Base-by-base conservation (phyloP, 2,888 invertebrate species). In the Drosophila quinaria region DNA sequence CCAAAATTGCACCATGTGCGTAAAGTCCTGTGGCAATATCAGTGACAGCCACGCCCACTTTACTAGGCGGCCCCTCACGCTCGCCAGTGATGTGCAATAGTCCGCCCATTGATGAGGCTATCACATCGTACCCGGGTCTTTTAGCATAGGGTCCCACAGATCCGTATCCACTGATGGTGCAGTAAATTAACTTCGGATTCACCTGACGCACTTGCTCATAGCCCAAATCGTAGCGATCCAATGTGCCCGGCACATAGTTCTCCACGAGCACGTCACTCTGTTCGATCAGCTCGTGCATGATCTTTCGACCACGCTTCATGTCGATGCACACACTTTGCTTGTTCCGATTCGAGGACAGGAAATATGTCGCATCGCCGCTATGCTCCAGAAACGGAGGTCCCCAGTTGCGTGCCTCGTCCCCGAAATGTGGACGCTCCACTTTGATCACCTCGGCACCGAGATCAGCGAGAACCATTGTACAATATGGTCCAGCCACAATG, bases 51-150 rank as follows among this genome's bases (percentile, higher is more conserved):
- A 98, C 97, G 11, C 98, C 99, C 13, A 96, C 95, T 93, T 98
- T 98, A 71, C 96, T 96, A 0, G 99, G 98, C 42, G 95, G 95
- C 0, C 98, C 97, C 82, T 95, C 93, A 80, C 94, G 94, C 51
- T 97, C 95, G 0, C 99, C 99, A 0, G 99, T 99, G 25, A 97
- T 96, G 89, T 97, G 95, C 25, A 99, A 88, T 0, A 99, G 93
- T 0, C 99, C 99, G 4, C 98, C 98, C 83, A 98, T 94, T 0
- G 98, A 98, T 13, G 98, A 96, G 1, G 98, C 98, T 79, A 99
- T 97, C 0, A 98, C 97, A 93, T 99, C 99, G 92, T 98, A 99
- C 2, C 99, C 99, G n/a, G 98, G 97, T 81, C 96, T 95, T 22
- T 94, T 94, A 3, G 94, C 94, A 93, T 98, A 98, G 0, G 98